Base-by-base conservation (phyloP, 2,113 vertebrate species). In the Nannobrachium achirus region DNA sequence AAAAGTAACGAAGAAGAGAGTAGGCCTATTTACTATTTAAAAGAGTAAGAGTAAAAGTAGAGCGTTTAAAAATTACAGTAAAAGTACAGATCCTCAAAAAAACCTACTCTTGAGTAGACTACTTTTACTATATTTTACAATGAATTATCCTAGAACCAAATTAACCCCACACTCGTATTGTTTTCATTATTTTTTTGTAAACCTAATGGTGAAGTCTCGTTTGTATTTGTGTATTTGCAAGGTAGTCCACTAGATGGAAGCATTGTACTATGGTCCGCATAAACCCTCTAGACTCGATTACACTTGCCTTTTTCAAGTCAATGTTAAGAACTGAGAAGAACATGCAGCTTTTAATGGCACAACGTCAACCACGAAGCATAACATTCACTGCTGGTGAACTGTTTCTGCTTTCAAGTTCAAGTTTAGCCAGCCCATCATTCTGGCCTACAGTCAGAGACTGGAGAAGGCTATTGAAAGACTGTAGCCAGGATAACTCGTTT, bases 161-260 rank as follows among this genome's bases (percentile, higher is more conserved):
- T n/a, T n/a, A n/a, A n/a, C n/a, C n/a, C n/a, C n/a, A n/a, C n/a
- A n/a, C n/a, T n/a, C n/a, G n/a, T n/a, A n/a, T n/a, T n/a, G n/a
- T n/a, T n/a, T n/a, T n/a, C n/a, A n/a, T n/a, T n/a, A n/a, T n/a
- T n/a, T n/a, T n/a, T n/a, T n/a, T n/a, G n/a, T n/a, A n/a, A n/a
- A n/a, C n/a, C n/a, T n/a, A n/a, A n/a, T n/a, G n/a, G 25, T 33
- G 25, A 33, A 33, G 25, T 25, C 25, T 56, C 25, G 18, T 56
- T 20, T 20, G 53, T 56, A 10, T 20, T 18, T 56, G 1, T 81
- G 78, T 60, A 66, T 69, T 68, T 8, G 0, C 6, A 1, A 0
- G 0, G 14, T 33, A 0, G 1, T 1, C 42, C 83, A 63, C 77
- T 76, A 87, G 87, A 75, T 83, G 87, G 78, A 70, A 62, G 75